Evolutionary conservation across 2,888 invertebrate species (phyloP).

Genomic region (Caenorhabditis doughertyi): DNA sequence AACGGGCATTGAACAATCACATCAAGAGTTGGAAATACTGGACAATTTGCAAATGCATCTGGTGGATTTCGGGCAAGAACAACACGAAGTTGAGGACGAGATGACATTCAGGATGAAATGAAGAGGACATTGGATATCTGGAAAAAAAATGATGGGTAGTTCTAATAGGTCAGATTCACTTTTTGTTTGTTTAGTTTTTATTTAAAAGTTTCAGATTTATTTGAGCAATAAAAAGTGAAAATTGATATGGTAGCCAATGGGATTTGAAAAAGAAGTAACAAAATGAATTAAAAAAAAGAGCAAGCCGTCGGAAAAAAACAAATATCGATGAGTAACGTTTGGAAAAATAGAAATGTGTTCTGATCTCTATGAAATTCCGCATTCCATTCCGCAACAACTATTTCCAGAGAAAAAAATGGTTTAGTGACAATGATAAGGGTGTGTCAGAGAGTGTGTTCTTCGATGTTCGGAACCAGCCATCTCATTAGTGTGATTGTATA

Average conservation of each 20-base stretch:
- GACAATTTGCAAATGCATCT: slow-evolving; percentile 74
- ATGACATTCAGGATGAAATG: slow-evolving; percentile 29
- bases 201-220: slow-evolving; percentile 27
- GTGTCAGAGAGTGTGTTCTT: slow-evolving; percentile 49
- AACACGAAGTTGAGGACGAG: slow-evolving; percentile 67
- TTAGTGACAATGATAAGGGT: slow-evolving; percentile 41
- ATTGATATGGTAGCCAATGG: background rate
- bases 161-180: slow-evolving; percentile 1
- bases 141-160: slow-evolving; percentile 15
- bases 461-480: slow-evolving; percentile 54
- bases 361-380: slow-evolving; percentile 33
- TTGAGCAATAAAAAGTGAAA: background rate
- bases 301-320: background rate
- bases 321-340: too few relatives aligned
- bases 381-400: slow-evolving; percentile 13
- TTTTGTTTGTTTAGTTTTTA: slow-evolving; percentile 20
- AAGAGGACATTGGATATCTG: slow-evolving; percentile 40
- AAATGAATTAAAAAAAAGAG: background rate
- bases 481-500: slow-evolving; percentile 21
- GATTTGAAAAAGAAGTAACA: background rate
- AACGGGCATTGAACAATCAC: slow-evolving; percentile 74
- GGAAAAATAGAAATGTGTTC: slow-evolving; percentile 7
- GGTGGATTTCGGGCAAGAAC: slow-evolving; percentile 76
- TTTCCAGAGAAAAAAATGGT: slow-evolving; percentile 18
- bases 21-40: slow-evolving; percentile 69